phyloP scores from a whole-genome alignment of 2,797 vertebrate species.

The Eremophila alpestris region DNA sequence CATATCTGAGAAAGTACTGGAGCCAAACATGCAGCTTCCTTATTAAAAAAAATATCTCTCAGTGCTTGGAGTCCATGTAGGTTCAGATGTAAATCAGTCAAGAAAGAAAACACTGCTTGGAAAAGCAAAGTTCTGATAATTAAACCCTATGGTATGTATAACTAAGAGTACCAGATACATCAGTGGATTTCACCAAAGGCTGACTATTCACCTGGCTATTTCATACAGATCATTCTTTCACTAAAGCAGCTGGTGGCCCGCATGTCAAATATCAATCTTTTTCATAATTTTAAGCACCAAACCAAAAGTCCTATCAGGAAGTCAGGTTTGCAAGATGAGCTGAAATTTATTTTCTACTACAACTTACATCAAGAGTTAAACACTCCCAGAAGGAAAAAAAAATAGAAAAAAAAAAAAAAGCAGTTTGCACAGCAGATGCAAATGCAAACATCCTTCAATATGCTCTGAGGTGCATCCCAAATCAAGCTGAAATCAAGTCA shows the following conservation, averaged over 20 bases:
- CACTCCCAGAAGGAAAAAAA: neutral
- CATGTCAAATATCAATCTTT: neutral
- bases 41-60: neutral
- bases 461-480: neutral
- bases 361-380: neutral
- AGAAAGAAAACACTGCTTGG: neutral
- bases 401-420: neutral
- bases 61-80: neutral
- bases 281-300: neutral
- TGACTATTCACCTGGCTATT: neutral
- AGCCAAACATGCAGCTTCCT: neutral
- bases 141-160: neutral
- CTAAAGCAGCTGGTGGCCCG: neutral
- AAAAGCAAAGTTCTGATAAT: neutral
- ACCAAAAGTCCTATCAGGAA: neutral
- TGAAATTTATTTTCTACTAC: neutral
- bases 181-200: neutral
- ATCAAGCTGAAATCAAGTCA: neutral
- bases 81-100: neutral
- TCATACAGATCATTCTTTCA: neutral
- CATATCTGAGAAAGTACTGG: neutral
- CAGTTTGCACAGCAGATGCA: neutral
- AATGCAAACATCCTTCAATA: neutral
- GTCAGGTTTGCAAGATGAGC: neutral
- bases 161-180: neutral